Evolutionary conservation across 1,140 invertebrate species (phyloP).

Genomic region (Plodia interpunctella): DNA sequence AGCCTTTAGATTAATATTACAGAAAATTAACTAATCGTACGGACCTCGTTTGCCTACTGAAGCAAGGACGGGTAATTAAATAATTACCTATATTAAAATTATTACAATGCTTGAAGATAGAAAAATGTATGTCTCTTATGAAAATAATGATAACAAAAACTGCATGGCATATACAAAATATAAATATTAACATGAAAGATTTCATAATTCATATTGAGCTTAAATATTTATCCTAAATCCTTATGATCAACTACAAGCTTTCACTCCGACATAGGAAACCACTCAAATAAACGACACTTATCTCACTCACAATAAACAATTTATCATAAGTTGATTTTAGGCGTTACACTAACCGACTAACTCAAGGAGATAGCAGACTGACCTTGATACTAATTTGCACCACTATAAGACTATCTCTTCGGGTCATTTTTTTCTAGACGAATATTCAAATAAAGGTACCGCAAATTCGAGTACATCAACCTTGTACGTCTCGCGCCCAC

Average conservation of each 20-base stretch:
- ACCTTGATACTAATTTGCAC: slow-evolving; percentile 69
- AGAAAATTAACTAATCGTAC: no score
- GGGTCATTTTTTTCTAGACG: slow-evolving; percentile 66
- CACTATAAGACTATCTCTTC: slow-evolving; percentile 48
- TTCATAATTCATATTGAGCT: neutral
- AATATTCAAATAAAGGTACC: slow-evolving; percentile 71
- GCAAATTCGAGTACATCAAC: slow-evolving; percentile 71
- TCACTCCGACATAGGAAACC: slow-evolving; percentile 65
- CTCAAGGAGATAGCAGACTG: slow-evolving; percentile 58
- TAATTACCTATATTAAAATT: no score
- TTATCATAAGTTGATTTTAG: slow-evolving; percentile 72
- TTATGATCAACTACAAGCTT: slow-evolving; percentile 39
- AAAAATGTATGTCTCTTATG: no score
- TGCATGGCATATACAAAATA: no score
- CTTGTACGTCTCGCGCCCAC: slow-evolving; percentile 60
- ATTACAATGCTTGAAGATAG: no score
- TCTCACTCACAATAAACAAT: slow-evolving; percentile 68
- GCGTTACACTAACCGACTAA: slow-evolving; percentile 74
- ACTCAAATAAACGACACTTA: slow-evolving; percentile 67
- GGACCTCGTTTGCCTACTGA: no score
- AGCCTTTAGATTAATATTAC: no score
- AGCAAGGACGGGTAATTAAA: no score
- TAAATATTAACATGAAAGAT: no score
- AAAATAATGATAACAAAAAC: no score
- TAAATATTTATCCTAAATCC: slow-evolving; percentile 39